Evolutionary conservation across 2,113 vertebrate species (phyloP).

Genomic region (Progne subis): DNA sequence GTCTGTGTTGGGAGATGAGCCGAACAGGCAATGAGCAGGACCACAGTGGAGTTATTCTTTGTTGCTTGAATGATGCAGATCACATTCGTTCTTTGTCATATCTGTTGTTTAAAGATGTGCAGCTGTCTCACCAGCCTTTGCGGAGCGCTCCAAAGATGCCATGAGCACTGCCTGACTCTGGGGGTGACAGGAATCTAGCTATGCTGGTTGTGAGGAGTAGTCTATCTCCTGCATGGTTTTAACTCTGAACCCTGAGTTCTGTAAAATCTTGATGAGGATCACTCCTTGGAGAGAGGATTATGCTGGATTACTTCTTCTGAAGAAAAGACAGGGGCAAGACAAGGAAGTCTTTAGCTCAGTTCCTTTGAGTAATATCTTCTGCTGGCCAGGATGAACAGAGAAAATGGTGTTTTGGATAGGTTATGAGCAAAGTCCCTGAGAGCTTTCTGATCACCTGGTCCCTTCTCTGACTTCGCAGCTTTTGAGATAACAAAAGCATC

Average conservation of each 20-base stretch:
- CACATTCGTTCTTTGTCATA: not conserved
- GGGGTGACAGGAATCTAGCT: not conserved
- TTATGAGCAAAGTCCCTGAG: not conserved
- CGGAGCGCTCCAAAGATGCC: not conserved
- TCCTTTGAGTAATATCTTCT: not conserved
- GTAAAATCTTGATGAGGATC: not conserved
- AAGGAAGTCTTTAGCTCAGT: not conserved
- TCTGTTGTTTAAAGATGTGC: not conserved
- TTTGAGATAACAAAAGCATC: not conserved
- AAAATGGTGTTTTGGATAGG: not conserved
- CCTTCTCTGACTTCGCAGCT: not conserved
- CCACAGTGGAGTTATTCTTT: not conserved
- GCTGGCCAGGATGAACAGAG: not conserved
- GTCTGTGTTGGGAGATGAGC: not conserved
- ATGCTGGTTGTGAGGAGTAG: not conserved
- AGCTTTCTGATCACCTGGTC: not conserved
- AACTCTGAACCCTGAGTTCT: not conserved
- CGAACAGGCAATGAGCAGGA: accelerated
- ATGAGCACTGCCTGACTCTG: not conserved
- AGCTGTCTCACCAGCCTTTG: not conserved
- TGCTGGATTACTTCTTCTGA: not conserved
- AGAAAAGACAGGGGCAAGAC: not conserved
- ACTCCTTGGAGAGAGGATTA: not conserved
- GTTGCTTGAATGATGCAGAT: not conserved
- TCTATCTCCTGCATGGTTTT: not conserved